These are phyloP conservation scores for Taurulus bubalis DNA, from an alignment of 2,113 vertebrate genomes.

Conservation along the genomic window DNA sequence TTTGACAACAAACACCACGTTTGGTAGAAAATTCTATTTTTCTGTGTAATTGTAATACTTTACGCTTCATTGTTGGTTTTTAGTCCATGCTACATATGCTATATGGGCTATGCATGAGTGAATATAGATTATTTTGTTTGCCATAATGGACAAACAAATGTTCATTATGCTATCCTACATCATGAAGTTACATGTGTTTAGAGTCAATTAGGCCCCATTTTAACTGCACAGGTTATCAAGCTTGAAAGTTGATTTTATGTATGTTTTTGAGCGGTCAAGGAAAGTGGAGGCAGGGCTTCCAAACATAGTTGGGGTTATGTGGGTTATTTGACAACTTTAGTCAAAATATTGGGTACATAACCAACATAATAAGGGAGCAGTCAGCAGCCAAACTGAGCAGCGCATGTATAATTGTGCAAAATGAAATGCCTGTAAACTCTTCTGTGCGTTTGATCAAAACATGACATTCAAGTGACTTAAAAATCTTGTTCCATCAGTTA, in stretches of 20 bases:
- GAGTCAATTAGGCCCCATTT: neutral
- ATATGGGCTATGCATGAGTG: neutral
- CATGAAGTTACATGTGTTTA: neutral
- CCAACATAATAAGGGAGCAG: neutral
- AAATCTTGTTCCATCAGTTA: conserved; percentile 36
- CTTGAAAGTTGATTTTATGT: no score
- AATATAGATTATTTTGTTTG: neutral
- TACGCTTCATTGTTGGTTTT: neutral
- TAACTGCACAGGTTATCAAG: neutral
- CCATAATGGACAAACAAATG: neutral
- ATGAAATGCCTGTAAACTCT: conserved; percentile 15
- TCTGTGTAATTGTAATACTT: neutral
- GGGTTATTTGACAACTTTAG: neutral
- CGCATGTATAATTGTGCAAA: neutral
- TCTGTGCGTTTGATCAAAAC: conserved; percentile 26
- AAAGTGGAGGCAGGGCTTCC: no score
- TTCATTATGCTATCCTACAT: neutral
- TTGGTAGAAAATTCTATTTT: no score
- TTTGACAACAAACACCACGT: no score
- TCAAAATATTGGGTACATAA: neutral
- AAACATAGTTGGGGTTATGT: neutral
- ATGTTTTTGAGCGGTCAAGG: no score
- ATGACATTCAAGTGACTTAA: conserved; percentile 20
- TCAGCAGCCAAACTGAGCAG: neutral
- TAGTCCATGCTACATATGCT: neutral